These are phyloP conservation scores for Megathymus violae DNA, from an alignment of 1,140 invertebrate species.

Conservation along the genomic window DNA sequence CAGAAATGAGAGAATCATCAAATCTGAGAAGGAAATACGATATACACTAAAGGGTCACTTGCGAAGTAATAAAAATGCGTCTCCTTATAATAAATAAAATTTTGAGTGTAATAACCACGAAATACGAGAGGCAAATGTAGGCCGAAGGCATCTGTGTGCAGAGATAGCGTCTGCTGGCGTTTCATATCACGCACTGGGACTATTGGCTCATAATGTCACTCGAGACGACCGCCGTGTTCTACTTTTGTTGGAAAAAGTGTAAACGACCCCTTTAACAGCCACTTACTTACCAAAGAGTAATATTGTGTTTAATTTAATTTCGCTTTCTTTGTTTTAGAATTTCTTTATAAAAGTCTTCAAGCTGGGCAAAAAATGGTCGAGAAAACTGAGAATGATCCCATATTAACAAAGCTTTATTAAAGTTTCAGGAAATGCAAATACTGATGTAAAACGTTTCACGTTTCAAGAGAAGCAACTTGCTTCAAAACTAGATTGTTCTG, in stretches of 20 bases:
- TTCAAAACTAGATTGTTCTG: too few relatives aligned
- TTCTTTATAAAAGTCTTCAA: neutral
- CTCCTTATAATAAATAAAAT: slow-evolving; percentile 7
- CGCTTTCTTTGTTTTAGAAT: neutral
- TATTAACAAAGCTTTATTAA: neutral
- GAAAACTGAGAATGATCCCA: neutral
- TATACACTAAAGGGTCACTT: neutral
- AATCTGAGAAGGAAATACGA: neutral
- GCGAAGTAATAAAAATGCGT: neutral
- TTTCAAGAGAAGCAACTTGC: too few relatives aligned
- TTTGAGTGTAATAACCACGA: slow-evolving; percentile 5
- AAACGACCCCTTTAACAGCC: slow-evolving; percentile 14
- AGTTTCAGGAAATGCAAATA: neutral
- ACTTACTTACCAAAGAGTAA: slow-evolving; percentile 13
- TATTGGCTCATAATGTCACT: slow-evolving; percentile 5
- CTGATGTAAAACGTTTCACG: neutral
- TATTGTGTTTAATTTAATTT: slow-evolving; percentile 26
- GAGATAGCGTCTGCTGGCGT: slow-evolving; percentile 20
- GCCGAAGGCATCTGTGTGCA: slow-evolving; percentile 6
- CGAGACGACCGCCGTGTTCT: slow-evolving; percentile 12
- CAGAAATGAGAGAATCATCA: neutral
- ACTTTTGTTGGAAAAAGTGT: slow-evolving; percentile 17
- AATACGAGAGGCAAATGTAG: slow-evolving; percentile 11
- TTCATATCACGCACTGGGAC: slow-evolving; percentile 7
- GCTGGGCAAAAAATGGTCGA: neutral